Percentiles rank a stretch among this genome's conserved stretches.
phyloP scores from a whole-genome alignment of 2,113 vertebrate species.

The Tonatia bakeri region DNA sequence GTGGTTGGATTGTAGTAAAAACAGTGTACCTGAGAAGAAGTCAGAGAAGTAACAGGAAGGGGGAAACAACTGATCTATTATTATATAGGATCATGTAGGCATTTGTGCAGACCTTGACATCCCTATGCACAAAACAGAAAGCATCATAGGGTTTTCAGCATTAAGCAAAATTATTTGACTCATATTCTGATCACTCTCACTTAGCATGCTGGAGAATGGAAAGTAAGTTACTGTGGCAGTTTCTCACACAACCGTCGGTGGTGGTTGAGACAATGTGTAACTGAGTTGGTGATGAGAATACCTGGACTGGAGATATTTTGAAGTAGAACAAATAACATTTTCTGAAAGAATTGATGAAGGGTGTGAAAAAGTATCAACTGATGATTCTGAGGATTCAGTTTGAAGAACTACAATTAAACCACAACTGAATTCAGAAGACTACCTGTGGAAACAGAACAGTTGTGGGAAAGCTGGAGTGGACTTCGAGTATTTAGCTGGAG shows the following conservation, averaged over 20 bases:
- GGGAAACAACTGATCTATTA: too few relatives aligned
- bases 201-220: not conserved
- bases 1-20: not conserved
- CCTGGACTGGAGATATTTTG: not conserved
- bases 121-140: not conserved
- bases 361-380: not conserved
- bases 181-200: not conserved
- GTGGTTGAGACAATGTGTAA: not conserved
- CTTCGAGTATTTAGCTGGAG: not conserved
- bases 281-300: too few relatives aligned
- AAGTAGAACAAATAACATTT: not conserved
- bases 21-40: not conserved
- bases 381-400: not conserved
- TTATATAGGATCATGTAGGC: not conserved
- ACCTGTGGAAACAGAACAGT: not conserved
- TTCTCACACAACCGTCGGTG: not conserved
- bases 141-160: not conserved
- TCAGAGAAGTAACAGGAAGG: not conserved
- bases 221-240: not conserved
- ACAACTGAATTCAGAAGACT: not conserved
- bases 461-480: not conserved
- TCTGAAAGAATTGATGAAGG: not conserved
- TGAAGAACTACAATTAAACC: not conserved
- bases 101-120: not conserved
- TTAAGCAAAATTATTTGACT: not conserved